Base-by-base conservation (phyloP, 2,797 vertebrate genomes). In the Artibeus lituratus region DNA sequence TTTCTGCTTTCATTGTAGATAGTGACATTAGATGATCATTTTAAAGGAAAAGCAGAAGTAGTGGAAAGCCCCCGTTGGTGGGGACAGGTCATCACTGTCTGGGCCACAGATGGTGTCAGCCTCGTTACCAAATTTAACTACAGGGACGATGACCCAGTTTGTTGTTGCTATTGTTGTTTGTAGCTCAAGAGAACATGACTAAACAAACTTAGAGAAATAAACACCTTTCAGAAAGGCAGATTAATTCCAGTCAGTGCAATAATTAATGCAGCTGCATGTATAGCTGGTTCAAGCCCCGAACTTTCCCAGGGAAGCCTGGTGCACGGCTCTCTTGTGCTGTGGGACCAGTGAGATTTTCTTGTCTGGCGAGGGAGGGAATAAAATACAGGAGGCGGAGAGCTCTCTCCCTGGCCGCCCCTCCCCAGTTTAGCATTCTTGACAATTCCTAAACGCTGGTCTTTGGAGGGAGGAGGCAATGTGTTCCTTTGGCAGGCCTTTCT, bases 201-300 rank as follows among this genome's bases (percentile, higher is more conserved):
- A 98, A 97, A 97, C 82, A 97, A 97, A 97, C 95, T 92, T 67
- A 59, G 96, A 93, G 92, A 92, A 97, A 96, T 80, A 97, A 96
- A 97, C 98, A 87, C 95, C 94, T 97, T 98, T 89, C 92, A 0
- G n/a, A 97, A 97, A 96, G 87, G 90, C 94, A 96, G 95, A 97
- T 94, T 97, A 97, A 97, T 98, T 97, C 85, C 97, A 96, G 95
- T 97, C 97, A 97, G 22, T 85, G 96, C 97, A 97, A 97, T 0
- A 44, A 96, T 90, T 96, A 96, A 84, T 95, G 88, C 86, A 98
- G 96, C 94, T 97, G 81, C 94, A 35, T 95, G 29, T 96, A 21
- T 90, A 94, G 93, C 92, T 94, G 98, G 91, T 95, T 96, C 97
- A 96, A 72, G 97, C 82, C 85, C 62, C 94, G 82, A 73, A 72